phyloP scores from a whole-genome alignment of 2,888 invertebrate species.

The Allygus modestus region DNA sequence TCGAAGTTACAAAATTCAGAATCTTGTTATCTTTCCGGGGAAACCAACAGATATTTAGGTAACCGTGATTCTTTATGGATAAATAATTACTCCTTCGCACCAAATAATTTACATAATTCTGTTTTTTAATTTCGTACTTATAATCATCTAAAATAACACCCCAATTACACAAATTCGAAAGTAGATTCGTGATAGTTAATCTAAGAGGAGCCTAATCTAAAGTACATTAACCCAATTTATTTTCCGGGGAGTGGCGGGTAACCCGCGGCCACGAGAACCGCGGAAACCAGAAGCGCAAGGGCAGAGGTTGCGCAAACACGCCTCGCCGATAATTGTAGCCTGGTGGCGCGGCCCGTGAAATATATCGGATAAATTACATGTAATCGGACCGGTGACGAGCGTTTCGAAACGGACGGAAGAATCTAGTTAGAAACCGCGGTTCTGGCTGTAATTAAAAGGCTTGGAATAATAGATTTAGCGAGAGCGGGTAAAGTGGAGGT shows the following conservation, averaged over 20 bases:
- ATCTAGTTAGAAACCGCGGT: slow-evolving; percentile 26
- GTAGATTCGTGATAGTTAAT: neutral
- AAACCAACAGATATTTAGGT: neutral
- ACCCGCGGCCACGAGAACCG: too few relatives aligned
- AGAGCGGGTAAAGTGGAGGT: slow-evolving; percentile 5
- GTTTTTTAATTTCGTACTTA: neutral
- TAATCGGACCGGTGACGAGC: slow-evolving; percentile 5
- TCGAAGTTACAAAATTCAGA: too few relatives aligned
- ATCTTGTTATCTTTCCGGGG: too few relatives aligned
- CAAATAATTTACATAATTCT: neutral
- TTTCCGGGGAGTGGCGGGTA: slow-evolving; percentile 32
- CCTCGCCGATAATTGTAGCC: slow-evolving; percentile 17
- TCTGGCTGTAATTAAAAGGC: neutral
- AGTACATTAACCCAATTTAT: slow-evolving; percentile 25
- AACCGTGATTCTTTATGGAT: neutral
- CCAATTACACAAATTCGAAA: slow-evolving; percentile 6
- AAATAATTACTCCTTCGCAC: slow-evolving; percentile 1
- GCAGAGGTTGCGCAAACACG: slow-evolving; percentile 23
- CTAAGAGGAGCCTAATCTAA: neutral
- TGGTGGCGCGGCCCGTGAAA: slow-evolving; percentile 20
- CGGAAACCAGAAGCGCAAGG: neutral
- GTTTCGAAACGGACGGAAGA: slow-evolving; percentile 35
- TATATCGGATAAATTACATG: slow-evolving; percentile 43
- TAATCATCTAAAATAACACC: slow-evolving; percentile 6
- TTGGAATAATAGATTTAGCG: slow-evolving; percentile 4